Evolutionary conservation across 2,888 invertebrate species (phyloP).

Genomic region (Xanthostigma xanthostigma): DNA sequence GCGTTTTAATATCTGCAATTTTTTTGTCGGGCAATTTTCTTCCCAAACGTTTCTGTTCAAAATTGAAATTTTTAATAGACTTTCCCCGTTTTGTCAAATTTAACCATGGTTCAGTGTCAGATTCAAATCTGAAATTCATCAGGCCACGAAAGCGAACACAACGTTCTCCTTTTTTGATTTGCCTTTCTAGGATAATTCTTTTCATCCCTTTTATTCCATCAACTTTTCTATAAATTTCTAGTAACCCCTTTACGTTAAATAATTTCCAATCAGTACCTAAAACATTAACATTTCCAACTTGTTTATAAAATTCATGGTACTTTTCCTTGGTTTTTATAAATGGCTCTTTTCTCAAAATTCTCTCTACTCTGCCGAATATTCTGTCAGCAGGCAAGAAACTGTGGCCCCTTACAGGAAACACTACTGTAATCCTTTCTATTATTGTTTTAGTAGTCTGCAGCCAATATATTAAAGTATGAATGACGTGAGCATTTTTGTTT

Average conservation of each 20-base stretch:
- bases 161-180: too few relatives aligned
- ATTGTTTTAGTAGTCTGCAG: slow-evolving; percentile 3
- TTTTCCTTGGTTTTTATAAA: neutral
- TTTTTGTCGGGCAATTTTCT: too few relatives aligned
- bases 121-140: too few relatives aligned
- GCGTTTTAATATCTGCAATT: too few relatives aligned
- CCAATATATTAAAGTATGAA: slow-evolving; percentile 13
- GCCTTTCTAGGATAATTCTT: too few relatives aligned
- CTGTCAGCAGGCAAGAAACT: slow-evolving; percentile 8
- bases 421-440: neutral
- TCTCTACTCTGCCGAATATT: slow-evolving; percentile 6
- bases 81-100: too few relatives aligned
- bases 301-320: neutral
- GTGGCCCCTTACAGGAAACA: slow-evolving; percentile 7
- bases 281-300: neutral
- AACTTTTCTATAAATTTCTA: too few relatives aligned
- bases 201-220: too few relatives aligned
- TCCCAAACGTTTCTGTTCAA: too few relatives aligned
- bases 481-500: slow-evolving; percentile 14
- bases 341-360: neutral
- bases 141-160: too few relatives aligned
- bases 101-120: too few relatives aligned
- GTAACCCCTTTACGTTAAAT: neutral
- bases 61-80: too few relatives aligned
- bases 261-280: neutral